Percentiles rank a stretch among this genome's conserved stretches.
Evolutionary conservation across 2,888 invertebrate species (phyloP).

Genomic region (Morpho helenor): DNA sequence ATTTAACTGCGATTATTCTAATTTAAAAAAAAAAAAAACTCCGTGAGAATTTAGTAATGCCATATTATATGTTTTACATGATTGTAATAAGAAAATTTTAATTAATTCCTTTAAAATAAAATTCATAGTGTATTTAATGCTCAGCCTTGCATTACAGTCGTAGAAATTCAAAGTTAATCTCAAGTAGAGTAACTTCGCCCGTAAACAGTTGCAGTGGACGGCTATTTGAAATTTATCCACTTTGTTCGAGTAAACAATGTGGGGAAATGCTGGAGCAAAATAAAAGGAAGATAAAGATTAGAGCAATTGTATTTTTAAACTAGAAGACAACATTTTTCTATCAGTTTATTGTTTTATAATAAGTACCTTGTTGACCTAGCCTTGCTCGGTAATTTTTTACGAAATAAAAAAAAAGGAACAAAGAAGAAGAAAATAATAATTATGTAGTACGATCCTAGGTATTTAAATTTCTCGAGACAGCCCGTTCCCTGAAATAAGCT

Average conservation of each 20-base stretch:
- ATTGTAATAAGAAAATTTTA: no score
- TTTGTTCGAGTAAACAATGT: conserved; percentile 41
- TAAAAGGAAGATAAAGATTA: conserved; percentile 7
- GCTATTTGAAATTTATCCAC: conserved; percentile 30
- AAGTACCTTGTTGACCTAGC: no score
- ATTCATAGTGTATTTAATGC: conserved; percentile 6
- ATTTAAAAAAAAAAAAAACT: no score
- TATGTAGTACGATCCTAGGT: no score
- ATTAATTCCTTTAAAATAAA: not conserved
- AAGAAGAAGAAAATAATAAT: no score
- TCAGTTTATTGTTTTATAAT: not conserved
- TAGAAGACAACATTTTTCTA: not conserved
- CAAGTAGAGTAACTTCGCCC: conserved; percentile 22
- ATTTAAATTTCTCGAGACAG: no score
- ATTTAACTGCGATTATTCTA: no score
- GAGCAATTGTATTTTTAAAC: not conserved
- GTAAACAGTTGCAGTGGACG: conserved; percentile 59
- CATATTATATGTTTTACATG: no score
- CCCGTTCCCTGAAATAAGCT: no score
- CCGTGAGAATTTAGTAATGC: no score
- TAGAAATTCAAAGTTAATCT: conserved; percentile 27
- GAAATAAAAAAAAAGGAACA: no score
- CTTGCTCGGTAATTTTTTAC: no score
- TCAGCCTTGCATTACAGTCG: conserved; percentile 15
- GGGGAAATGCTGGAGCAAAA: conserved; percentile 14